phyloP scores from a whole-genome alignment of 2,797 vertebrate species.

The Catamblyrhynchus diadema region DNA sequence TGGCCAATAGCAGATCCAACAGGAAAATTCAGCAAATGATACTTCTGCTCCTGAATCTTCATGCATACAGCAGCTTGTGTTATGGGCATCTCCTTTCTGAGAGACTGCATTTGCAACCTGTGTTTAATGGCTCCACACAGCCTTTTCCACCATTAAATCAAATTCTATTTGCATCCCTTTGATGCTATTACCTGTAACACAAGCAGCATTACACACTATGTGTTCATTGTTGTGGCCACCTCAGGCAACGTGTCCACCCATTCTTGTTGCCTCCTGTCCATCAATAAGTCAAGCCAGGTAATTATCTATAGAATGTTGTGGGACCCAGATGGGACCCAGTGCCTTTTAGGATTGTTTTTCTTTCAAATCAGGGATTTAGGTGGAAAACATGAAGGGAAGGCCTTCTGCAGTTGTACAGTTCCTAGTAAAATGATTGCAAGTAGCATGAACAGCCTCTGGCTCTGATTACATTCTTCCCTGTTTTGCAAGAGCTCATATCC shows the following conservation, averaged over 20 bases:
- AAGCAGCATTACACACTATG: rapidly evolving
- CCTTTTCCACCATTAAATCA: background rate
- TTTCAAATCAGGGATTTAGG: background rate
- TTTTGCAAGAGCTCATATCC: background rate
- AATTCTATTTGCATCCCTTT: background rate
- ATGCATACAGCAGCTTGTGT: background rate
- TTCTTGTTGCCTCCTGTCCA: background rate
- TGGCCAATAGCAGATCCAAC: background rate
- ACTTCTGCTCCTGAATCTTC: background rate
- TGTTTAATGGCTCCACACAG: background rate
- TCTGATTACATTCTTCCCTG: background rate
- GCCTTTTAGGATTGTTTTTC: background rate
- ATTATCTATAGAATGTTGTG: background rate
- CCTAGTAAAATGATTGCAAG: background rate
- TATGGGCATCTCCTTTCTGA: background rate
- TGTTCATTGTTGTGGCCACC: background rate
- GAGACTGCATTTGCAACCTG: background rate
- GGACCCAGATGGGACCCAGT: background rate
- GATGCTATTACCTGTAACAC: background rate
- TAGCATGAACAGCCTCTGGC: background rate
- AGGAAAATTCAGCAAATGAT: background rate
- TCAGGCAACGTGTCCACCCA: background rate
- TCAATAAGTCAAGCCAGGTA: background rate
- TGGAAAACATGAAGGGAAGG: background rate
- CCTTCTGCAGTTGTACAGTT: background rate